Percentiles rank a stretch among this genome's conserved stretches.
Conservation (phyloP, 2,113 vertebrate species). For the Lagenorhynchus albirostris region DNA sequence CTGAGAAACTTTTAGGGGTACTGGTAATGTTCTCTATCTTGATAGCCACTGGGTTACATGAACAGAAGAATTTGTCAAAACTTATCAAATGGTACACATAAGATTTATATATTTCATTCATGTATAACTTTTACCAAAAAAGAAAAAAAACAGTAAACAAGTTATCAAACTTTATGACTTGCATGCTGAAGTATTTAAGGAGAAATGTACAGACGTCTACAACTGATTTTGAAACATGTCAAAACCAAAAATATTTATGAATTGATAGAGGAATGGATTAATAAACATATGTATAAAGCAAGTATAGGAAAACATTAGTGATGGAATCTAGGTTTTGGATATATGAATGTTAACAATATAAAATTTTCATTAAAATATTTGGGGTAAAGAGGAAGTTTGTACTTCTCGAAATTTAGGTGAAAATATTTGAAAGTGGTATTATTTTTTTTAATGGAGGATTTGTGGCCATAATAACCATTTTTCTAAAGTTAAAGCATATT, state of each 20-base stretch:
- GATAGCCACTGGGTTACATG: neutral
- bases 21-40: neutral
- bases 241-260: neutral
- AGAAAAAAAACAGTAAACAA: neutral
- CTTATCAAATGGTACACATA: neutral
- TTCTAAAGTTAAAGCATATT: neutral
- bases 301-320: neutral
- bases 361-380: neutral
- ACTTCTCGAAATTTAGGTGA: neutral
- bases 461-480: neutral
- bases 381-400: neutral
- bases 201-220: neutral
- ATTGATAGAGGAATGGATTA: neutral
- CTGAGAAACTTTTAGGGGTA: neutral
- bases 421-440: neutral
- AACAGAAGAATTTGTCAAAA: neutral
- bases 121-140: neutral
- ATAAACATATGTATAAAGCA: neutral
- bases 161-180: neutral
- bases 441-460: neutral
- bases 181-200: neutral
- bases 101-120: neutral
- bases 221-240: neutral
- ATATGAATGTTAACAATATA: neutral
- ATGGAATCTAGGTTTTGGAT: neutral